A percentile compares a stretch with the other conserved stretches of the same genome.
Conservation (phyloP, 2,888 invertebrate species). For the Clivina fossor region DNA sequence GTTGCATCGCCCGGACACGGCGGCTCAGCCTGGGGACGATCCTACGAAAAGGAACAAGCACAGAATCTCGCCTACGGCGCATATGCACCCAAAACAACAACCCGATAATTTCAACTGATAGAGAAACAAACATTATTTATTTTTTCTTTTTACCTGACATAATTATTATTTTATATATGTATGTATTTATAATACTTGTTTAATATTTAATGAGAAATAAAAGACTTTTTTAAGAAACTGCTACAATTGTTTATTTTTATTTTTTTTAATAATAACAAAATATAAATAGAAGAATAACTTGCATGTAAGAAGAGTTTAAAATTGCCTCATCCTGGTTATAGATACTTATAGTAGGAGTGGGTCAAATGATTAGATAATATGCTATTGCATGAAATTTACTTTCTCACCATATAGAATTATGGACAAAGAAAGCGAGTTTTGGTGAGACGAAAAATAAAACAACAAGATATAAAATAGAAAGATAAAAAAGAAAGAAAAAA, state of each 20-base stretch:
- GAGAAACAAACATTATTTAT: conserved; percentile 15
- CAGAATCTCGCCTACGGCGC: conserved; percentile 63
- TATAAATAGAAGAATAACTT: conserved; percentile 42
- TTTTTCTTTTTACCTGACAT: conserved; percentile 37
- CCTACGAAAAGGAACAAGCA: conserved; percentile 54
- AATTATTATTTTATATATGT: conserved; percentile 46
- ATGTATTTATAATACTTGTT: conserved; percentile 43
- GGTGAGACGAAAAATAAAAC: conserved; percentile 21
- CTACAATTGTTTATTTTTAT: conserved; percentile 43
- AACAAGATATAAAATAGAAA: conserved; percentile 4
- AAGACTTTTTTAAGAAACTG: conserved; percentile 29
- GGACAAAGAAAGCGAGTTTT: conserved; percentile 29
- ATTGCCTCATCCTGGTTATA: conserved; percentile 20
- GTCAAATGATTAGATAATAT: conserved; percentile 27
- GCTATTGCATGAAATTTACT: conserved; percentile 22
- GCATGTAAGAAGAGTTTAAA: not conserved
- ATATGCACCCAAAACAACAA: conserved; percentile 48
- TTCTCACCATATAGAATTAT: conserved; percentile 29
- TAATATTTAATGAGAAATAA: conserved; percentile 33
- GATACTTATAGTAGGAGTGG: conserved; percentile 6
- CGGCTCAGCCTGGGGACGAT: conserved; percentile 73
- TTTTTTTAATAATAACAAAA: conserved; percentile 55
- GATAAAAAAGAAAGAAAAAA: not conserved
- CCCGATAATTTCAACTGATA: conserved; percentile 27
- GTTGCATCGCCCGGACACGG: conserved; percentile 65